Conservation (phyloP, 64 coral and sea anemone species). For the Pocillopora verrucosa region DNA sequence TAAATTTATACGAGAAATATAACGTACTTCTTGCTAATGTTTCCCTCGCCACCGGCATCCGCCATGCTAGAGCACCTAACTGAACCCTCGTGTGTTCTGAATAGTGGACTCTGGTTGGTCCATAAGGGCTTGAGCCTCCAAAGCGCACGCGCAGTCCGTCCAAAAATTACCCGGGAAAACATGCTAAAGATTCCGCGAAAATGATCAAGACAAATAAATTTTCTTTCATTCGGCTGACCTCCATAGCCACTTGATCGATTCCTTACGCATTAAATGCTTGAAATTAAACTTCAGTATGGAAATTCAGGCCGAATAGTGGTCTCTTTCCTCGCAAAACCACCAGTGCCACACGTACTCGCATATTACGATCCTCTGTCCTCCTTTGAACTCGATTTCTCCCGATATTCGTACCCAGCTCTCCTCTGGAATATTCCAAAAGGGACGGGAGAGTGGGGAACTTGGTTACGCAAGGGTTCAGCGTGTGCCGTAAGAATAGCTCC, state of each 20-base stretch:
- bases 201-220: not conserved
- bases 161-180: constrained; percentile 46
- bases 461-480: too few relatives aligned
- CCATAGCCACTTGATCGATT: not conserved
- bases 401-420: not conserved
- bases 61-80: constrained; percentile 73
- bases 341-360: not conserved
- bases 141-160: constrained; percentile 54
- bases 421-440: too few relatives aligned
- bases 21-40: constrained; percentile 89
- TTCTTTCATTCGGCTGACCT: not conserved
- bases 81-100: constrained; percentile 39
- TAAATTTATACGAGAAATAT: not conserved
- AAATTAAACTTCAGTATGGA: not conserved
- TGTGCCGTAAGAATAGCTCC: too few relatives aligned
- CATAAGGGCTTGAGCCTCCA: constrained; percentile 46
- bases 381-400: not conserved
- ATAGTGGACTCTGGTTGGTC: constrained; percentile 63
- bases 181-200: not conserved
- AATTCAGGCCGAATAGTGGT: not conserved
- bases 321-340: not conserved
- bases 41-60: constrained; percentile 76
- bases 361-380: not conserved
- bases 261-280: not conserved
- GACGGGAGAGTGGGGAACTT: too few relatives aligned